phyloP scores from a whole-genome alignment of 1,140 invertebrate species.

The Ectropis grisescens region DNA sequence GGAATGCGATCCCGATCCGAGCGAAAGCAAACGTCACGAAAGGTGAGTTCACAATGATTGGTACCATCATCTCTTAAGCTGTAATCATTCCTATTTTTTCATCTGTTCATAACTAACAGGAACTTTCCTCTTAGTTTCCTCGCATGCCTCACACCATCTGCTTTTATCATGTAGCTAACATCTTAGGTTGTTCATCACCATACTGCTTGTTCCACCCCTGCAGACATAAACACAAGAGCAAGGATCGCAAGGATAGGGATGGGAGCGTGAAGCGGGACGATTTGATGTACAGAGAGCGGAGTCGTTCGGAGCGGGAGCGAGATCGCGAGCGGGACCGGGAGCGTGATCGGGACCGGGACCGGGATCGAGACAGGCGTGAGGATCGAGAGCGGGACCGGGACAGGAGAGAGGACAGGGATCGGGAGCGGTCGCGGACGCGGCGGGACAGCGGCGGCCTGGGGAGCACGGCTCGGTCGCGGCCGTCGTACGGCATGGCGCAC shows the following conservation, averaged over 20 bases:
- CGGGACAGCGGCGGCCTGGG: conserved; percentile 52
- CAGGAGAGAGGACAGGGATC: conserved; percentile 36
- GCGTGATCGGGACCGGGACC: conserved; percentile 50
- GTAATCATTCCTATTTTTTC: too few species aligned
- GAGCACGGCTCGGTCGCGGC: conserved; percentile 20
- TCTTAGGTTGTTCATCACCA: conserved; percentile 31
- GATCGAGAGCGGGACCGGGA: conserved; percentile 34
- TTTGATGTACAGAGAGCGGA: conserved; percentile 63
- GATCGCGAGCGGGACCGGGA: conserved; percentile 39
- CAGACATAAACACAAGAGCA: conserved; percentile 64
- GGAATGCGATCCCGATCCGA: conserved; percentile 62
- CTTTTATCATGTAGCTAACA: conserved; percentile 18
- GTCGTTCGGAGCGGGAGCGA: conserved; percentile 44
- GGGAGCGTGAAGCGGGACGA: conserved; percentile 58
- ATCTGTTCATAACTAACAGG: too few species aligned
- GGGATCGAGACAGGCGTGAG: conserved; percentile 44
- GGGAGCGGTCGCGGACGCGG: too few species aligned
- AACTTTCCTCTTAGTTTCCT: conserved; percentile 6
- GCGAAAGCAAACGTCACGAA: conserved; percentile 62
- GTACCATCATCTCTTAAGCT: too few species aligned
- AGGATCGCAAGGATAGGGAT: conserved; percentile 61
- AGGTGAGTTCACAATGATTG: conserved; percentile 53
- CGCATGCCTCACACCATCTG: conserved; percentile 5
- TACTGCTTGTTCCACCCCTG: conserved; percentile 56
- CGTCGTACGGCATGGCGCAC: conserved; percentile 30